Conservation (phyloP, 2,888 invertebrate species). For the Galerucella pusilla region DNA sequence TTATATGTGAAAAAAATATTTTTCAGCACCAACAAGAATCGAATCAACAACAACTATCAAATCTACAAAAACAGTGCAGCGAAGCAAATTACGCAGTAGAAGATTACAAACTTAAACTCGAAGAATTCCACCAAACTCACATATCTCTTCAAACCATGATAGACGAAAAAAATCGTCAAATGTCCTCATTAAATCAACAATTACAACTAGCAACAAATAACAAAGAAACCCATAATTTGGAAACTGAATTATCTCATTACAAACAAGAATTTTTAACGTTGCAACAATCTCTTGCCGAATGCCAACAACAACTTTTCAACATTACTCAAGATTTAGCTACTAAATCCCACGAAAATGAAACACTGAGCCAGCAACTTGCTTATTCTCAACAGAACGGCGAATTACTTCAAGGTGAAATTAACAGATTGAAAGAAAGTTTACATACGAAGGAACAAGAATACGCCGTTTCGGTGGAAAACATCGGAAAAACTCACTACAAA, state of each 20-base stretch:
- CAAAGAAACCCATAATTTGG: constrained; percentile 52
- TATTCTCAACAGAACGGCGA: constrained; percentile 45
- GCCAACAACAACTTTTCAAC: constrained; percentile 44
- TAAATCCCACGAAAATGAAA: constrained; percentile 45
- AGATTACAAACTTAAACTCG: constrained; percentile 41
- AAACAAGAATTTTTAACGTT: constrained; percentile 44
- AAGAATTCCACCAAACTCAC: constrained; percentile 39
- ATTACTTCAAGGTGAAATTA: constrained; percentile 45
- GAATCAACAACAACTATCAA: constrained; percentile 33
- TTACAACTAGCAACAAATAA: constrained; percentile 49
- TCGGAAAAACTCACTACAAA: constrained; percentile 41
- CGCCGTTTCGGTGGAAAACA: constrained; percentile 39
- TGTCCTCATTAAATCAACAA: constrained; percentile 40
- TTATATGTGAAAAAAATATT: background rate
- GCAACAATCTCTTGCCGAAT: constrained; percentile 43
- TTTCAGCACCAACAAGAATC: constrained; percentile 15
- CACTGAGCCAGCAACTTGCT: constrained; percentile 41
- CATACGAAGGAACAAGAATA: constrained; percentile 46
- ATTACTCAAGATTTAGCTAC: constrained; percentile 42
- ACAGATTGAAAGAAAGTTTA: constrained; percentile 37
- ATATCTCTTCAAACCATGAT: constrained; percentile 41
- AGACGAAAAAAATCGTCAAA: constrained; percentile 47
- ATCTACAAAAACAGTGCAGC: constrained; percentile 38
- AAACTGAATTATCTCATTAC: constrained; percentile 45
- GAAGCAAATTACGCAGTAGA: constrained; percentile 37